phyloP scores from a whole-genome alignment of 2,113 vertebrate genomes.

The Atractosteus spatula region DNA sequence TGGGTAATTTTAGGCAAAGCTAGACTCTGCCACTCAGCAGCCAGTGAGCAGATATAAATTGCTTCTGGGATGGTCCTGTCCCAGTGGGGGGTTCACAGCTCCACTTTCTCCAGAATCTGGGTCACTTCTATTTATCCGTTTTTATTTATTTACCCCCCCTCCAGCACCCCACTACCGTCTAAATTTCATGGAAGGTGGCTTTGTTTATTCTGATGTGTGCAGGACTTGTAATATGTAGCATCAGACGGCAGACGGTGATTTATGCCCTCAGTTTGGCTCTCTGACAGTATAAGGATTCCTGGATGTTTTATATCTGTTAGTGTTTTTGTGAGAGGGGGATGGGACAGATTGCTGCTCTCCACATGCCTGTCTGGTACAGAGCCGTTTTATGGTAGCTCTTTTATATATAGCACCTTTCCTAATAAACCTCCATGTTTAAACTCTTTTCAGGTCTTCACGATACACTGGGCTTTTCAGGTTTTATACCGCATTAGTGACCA shows the following conservation, averaged over 20 bases:
- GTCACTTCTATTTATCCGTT: constrained; percentile 18
- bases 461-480: no score
- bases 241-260: neutral
- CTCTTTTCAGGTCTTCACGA: no score
- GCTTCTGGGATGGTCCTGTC: constrained; percentile 12
- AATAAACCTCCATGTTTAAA: no score
- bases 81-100: neutral
- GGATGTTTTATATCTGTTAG: neutral
- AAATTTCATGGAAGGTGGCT: neutral
- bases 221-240: neutral
- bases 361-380: no score
- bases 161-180: neutral
- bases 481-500: no score
- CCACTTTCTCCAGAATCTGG: constrained; percentile 11
- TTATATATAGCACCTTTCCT: no score
- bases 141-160: neutral
- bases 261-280: neutral
- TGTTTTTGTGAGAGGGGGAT: neutral
- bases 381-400: no score
- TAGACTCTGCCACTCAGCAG: constrained; percentile 10
- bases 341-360: neutral
- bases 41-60: constrained; percentile 13
- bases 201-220: constrained; percentile 8
- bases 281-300: neutral
- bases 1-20: constrained; percentile 14